Conservation (phyloP, 2,113 vertebrate species). For the Embiotoca jacksoni region DNA sequence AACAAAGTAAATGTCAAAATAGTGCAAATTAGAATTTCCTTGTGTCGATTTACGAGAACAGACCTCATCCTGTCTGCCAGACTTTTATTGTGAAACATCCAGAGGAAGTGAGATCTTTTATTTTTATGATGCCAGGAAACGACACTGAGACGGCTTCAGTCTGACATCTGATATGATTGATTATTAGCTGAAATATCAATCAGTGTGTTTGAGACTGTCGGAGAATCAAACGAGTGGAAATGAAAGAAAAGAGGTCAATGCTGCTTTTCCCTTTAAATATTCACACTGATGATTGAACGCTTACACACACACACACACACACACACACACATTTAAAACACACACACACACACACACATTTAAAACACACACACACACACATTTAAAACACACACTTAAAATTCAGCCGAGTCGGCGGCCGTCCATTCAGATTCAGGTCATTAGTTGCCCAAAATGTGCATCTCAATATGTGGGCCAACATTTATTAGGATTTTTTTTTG, state of each 20-base stretch:
- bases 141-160: too few relatives aligned
- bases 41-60: too few relatives aligned
- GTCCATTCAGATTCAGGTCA: conserved; percentile 68
- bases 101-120: too few relatives aligned
- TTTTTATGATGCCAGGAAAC: too few relatives aligned
- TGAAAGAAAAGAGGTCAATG: conserved; percentile 55
- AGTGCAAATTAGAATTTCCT: too few relatives aligned
- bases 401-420: conserved; percentile 53
- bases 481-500: conserved; percentile 74
- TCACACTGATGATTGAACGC: conserved; percentile 57
- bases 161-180: too few relatives aligned
- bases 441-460: conserved; percentile 67
- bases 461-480: conserved; percentile 74
- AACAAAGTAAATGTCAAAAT: too few relatives aligned
- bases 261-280: conserved; percentile 47
- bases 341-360: conserved; percentile 1
- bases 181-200: too few relatives aligned
- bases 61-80: too few relatives aligned
- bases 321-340: conserved; percentile 24
- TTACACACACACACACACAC: conserved; percentile 25
- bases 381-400: conserved; percentile 51
- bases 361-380: conserved; percentile 21
- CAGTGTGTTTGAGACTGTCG: too few relatives aligned
- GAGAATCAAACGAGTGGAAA: background rate
- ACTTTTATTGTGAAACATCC: too few relatives aligned